These are phyloP conservation scores for Digitonthophagus gazella DNA, from an alignment of 2,888 invertebrate species.

Conservation along the genomic window DNA sequence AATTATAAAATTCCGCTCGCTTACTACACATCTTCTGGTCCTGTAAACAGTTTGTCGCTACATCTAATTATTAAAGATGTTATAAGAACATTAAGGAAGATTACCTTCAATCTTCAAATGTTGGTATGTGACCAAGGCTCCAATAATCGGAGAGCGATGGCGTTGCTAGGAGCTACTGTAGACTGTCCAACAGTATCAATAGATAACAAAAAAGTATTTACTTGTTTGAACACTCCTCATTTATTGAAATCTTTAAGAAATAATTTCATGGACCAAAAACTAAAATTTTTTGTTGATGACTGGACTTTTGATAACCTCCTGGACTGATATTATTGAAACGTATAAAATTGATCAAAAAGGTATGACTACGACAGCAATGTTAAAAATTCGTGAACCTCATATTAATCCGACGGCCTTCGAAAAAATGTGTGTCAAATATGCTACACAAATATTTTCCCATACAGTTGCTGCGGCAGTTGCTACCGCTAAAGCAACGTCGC, in stretches of 20 bases:
- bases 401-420: too few species aligned
- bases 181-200: constrained; percentile 22
- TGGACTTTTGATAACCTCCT: constrained; percentile 27
- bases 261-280: constrained; percentile 21
- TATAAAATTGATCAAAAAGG: constrained; percentile 25
- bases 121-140: constrained; percentile 33
- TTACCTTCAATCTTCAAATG: constrained; percentile 23
- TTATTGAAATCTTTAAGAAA: constrained; percentile 29
- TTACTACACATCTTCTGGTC: constrained; percentile 28
- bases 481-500: too few species aligned
- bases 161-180: constrained; percentile 23
- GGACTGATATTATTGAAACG: too few species aligned
- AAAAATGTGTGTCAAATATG: too few species aligned
- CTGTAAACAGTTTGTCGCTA: constrained; percentile 23
- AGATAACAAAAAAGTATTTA: constrained; percentile 22
- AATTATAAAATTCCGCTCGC: constrained; percentile 32
- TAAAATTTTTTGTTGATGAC: constrained; percentile 23
- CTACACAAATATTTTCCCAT: too few species aligned
- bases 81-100: constrained; percentile 21
- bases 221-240: constrained; percentile 31
- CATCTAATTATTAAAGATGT: constrained; percentile 21
- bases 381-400: too few species aligned
- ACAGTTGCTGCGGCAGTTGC: too few species aligned
- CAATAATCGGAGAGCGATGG: constrained; percentile 27
- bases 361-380: constrained; percentile 24